Percentiles rank a stretch among this genome's conserved stretches.
Evolutionary conservation across 2,797 vertebrate genomes (phyloP).

Genomic region (Muscicapa striata): DNA sequence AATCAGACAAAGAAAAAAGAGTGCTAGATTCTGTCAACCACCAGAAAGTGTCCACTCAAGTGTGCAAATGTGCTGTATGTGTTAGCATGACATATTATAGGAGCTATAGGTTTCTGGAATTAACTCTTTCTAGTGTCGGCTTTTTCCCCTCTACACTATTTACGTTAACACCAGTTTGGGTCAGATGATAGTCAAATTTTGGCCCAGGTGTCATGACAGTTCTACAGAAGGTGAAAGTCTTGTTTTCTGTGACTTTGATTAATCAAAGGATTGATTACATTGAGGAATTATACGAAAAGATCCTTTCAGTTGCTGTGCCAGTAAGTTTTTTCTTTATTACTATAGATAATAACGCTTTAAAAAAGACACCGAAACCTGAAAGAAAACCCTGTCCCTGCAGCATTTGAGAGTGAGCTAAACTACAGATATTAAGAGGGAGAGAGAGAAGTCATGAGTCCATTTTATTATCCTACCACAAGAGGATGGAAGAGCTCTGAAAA

Average conservation of each 20-base stretch:
- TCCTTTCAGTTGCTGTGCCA: not conserved
- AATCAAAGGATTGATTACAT: not conserved
- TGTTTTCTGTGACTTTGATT: not conserved
- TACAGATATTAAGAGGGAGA: not conserved
- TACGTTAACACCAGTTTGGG: not conserved
- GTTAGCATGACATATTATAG: not conserved
- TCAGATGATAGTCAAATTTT: not conserved
- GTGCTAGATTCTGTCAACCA: constrained; percentile 33
- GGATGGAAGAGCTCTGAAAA: constrained; percentile 57
- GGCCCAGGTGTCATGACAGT: not conserved
- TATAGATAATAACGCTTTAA: not conserved
- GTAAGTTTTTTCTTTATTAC: not conserved
- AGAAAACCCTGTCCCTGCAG: not conserved
- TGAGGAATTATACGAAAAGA: not conserved
- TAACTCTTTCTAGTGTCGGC: constrained; percentile 7
- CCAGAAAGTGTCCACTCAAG: constrained; percentile 47
- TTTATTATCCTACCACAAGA: constrained; percentile 52
- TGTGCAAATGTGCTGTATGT: constrained; percentile 41
- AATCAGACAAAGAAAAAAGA: constrained; percentile 32
- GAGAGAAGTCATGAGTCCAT: not conserved
- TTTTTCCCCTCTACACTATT: not conserved
- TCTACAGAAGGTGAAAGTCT: not conserved
- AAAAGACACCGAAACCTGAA: not conserved
- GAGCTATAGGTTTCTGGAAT: not conserved
- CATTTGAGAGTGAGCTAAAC: not conserved